These are phyloP conservation scores for Australoheros scitulus DNA, from an alignment of 2,113 vertebrate species.

Conservation along the genomic window DNA sequence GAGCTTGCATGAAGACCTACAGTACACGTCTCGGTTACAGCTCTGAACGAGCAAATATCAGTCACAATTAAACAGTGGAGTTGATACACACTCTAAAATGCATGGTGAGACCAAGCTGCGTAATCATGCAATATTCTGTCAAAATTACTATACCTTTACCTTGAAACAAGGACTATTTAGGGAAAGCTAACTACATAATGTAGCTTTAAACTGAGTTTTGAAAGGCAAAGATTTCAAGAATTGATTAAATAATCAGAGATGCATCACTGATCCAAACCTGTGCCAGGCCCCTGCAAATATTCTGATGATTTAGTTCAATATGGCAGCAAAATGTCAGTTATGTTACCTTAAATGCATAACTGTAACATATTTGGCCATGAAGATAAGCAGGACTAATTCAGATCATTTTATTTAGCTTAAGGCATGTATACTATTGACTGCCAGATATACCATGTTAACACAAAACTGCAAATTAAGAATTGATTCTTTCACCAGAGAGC, in stretches of 20 bases:
- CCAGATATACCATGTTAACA: constrained; percentile 57
- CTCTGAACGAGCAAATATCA: neutral
- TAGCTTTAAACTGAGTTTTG: constrained; percentile 15
- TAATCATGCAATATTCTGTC: constrained; percentile 50
- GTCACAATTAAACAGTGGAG: constrained; percentile 2
- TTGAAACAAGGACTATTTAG: constrained; percentile 38
- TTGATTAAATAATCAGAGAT: constrained; percentile 11
- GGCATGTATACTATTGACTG: constrained; percentile 51
- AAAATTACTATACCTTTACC: constrained; percentile 31
- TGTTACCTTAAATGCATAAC: constrained; percentile 19
- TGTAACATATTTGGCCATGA: constrained; percentile 11
- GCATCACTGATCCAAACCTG: constrained; percentile 22
- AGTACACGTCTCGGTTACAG: neutral
- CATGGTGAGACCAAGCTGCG: constrained; percentile 6
- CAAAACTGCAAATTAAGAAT: constrained; percentile 65
- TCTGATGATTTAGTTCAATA: neutral
- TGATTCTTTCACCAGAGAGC: constrained; percentile 42
- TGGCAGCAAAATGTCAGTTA: constrained; percentile 17
- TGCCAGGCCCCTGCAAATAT: neutral
- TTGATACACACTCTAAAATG: constrained; percentile 9
- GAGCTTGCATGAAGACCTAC: neutral
- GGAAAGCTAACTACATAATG: neutral
- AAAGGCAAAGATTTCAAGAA: constrained; percentile 12
- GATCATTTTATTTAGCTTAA: constrained; percentile 45
- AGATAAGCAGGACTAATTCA: constrained; percentile 41